Evolutionary conservation across 1,140 invertebrate species (phyloP).

Genomic region (Wiebesia pumilae): DNA sequence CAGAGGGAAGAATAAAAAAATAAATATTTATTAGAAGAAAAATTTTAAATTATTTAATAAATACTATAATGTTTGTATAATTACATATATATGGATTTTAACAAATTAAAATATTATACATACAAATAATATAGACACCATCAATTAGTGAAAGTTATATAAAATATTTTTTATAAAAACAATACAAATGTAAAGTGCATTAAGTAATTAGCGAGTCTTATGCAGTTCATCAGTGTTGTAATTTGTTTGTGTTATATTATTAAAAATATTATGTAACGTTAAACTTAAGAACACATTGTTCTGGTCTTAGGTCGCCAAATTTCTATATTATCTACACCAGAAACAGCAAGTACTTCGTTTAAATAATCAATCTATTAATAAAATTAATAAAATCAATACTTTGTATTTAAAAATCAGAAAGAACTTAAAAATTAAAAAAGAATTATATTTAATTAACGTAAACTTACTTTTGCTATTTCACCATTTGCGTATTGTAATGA

Average conservation of each 20-base stretch:
- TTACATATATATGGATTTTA: slow-evolving; percentile 24
- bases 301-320: slow-evolving; percentile 64
- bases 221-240: slow-evolving; percentile 5
- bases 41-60: slow-evolving; percentile 24
- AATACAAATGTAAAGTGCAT: slow-evolving; percentile 50
- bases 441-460: slow-evolving; percentile 26
- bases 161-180: slow-evolving; percentile 46
- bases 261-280: slow-evolving; percentile 37
- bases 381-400: slow-evolving; percentile 42
- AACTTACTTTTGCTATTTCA: slow-evolving; percentile 67
- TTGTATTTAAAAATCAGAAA: slow-evolving; percentile 16
- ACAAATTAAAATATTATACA: slow-evolving; percentile 39
- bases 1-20: not conserved
- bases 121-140: slow-evolving; percentile 42
- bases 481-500: slow-evolving; percentile 62
- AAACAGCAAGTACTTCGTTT: slow-evolving; percentile 67
- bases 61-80: slow-evolving; percentile 15
- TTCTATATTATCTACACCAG: slow-evolving; percentile 63
- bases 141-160: slow-evolving; percentile 46
- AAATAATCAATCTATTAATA: slow-evolving; percentile 65
- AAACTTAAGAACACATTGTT: slow-evolving; percentile 47
- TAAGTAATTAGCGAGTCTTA: slow-evolving; percentile 43
- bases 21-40: not conserved
- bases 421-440: slow-evolving; percentile 7
- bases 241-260: slow-evolving; percentile 41